Percentiles rank a stretch among this genome's conserved stretches.
Evolutionary conservation across 2,113 vertebrate species (phyloP).

Genomic region (Sceloporus undulatus): DNA sequence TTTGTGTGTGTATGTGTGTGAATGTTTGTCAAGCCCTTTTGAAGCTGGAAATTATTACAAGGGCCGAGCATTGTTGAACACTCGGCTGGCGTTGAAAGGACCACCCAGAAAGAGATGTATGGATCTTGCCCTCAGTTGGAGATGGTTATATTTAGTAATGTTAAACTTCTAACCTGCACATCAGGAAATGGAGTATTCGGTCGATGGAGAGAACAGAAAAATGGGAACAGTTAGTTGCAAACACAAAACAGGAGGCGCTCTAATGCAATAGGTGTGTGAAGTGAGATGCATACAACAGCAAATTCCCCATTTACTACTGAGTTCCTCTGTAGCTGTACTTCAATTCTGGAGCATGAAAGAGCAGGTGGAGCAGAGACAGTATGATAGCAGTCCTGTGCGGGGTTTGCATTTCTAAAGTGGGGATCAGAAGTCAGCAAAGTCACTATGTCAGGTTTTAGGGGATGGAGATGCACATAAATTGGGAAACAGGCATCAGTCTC

Average conservation of each 20-base stretch:
- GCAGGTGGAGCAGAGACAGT: too few species aligned
- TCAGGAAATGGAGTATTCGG: constrained; percentile 1
- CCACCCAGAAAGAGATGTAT: constrained; percentile 37
- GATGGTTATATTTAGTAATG: constrained; percentile 24
- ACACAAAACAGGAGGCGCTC: not conserved
- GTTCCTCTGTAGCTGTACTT: not conserved
- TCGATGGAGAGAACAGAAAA: constrained; percentile 18
- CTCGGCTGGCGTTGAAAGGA: constrained; percentile 41
- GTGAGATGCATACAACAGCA: not conserved
- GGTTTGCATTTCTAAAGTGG: not conserved
- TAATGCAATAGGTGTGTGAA: not conserved
- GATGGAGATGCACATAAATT: too few species aligned
- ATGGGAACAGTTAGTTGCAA: not conserved
- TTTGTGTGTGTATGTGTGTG: constrained; percentile 36
- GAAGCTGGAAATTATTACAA: constrained; percentile 42
- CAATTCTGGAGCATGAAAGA: too few species aligned
- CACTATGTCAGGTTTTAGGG: too few species aligned
- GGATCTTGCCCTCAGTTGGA: constrained; percentile 34
- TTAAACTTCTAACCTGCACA: constrained; percentile 19
- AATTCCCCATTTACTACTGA: too few species aligned
- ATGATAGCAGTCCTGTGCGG: too few species aligned
- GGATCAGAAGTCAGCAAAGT: not conserved
- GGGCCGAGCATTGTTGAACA: constrained; percentile 42
- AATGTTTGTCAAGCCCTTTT: constrained; percentile 26
- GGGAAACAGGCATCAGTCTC: too few species aligned